Conservation (phyloP, 2,113 vertebrate species). For the Himantopus leucocephalus region DNA sequence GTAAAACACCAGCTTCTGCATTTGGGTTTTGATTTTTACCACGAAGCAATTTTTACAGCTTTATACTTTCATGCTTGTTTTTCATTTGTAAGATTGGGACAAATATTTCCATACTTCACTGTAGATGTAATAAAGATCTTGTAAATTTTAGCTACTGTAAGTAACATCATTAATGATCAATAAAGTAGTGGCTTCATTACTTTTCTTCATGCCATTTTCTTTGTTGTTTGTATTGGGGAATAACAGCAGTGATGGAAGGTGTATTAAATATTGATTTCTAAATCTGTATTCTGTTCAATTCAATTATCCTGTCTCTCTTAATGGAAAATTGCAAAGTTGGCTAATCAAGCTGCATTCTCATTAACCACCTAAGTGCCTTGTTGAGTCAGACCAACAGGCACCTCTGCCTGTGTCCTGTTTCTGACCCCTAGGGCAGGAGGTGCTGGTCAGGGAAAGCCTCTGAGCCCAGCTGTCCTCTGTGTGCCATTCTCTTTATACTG, state of each 20-base stretch:
- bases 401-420: neutral
- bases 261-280: conserved; percentile 53
- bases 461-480: neutral
- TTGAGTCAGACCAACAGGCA: neutral
- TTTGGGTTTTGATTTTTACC: neutral
- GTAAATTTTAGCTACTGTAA: neutral
- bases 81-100: neutral
- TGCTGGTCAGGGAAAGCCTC: neutral
- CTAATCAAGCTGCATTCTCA: neutral
- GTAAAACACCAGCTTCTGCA: too few species aligned
- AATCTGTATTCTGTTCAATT: neutral
- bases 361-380: neutral
- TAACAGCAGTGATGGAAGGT: neutral
- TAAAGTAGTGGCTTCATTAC: neutral
- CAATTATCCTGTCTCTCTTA: neutral
- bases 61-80: neutral
- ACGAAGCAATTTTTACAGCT: neutral
- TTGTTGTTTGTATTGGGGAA: neutral
- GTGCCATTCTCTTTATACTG: neutral
- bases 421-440: neutral
- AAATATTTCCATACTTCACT: neutral
- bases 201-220: neutral
- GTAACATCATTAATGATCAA: neutral
- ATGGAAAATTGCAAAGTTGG: neutral
- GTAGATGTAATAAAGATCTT: neutral